Conservation (phyloP, 2,797 vertebrate species). For the Carapus acus region DNA sequence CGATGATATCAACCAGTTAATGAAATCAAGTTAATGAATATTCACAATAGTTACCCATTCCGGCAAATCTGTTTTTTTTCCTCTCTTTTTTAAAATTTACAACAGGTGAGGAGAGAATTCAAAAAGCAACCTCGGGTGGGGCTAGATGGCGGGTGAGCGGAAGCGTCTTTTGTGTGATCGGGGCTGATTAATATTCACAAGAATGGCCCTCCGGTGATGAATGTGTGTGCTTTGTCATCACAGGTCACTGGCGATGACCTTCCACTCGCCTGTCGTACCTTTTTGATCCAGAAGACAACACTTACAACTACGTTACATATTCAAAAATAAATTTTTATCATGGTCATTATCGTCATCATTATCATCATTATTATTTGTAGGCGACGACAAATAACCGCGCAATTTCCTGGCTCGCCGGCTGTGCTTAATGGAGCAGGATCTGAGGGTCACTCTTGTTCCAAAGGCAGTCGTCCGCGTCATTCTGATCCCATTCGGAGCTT, state of each 20-base stretch:
- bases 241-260: conserved; percentile 44
- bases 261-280: conserved; percentile 45
- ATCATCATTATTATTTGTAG: conserved; percentile 61
- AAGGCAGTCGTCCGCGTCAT: conserved; percentile 55
- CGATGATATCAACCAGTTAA: conserved; percentile 54
- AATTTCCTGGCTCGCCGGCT: conserved; percentile 56
- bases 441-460: conserved; percentile 54
- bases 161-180: conserved; percentile 11
- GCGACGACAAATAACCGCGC: conserved; percentile 58
- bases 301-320: conserved; percentile 62
- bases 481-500: conserved; percentile 67
- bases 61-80: conserved; percentile 43
- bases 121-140: conserved; percentile 46
- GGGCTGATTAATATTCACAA: conserved; percentile 61
- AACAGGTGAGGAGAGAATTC: conserved; percentile 44
- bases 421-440: conserved; percentile 65
- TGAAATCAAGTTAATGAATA: conserved; percentile 60
- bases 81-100: conserved; percentile 57
- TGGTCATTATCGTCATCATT: too few species aligned
- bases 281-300: conserved; percentile 54
- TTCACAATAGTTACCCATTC: conserved; percentile 63
- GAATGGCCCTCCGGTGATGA: conserved; percentile 47
- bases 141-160: conserved; percentile 24
- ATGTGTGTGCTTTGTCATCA: conserved; percentile 67
- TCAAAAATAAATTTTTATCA: conserved; percentile 70